phyloP scores from a whole-genome alignment of 2,888 invertebrate species.

The Biston stratarius region DNA sequence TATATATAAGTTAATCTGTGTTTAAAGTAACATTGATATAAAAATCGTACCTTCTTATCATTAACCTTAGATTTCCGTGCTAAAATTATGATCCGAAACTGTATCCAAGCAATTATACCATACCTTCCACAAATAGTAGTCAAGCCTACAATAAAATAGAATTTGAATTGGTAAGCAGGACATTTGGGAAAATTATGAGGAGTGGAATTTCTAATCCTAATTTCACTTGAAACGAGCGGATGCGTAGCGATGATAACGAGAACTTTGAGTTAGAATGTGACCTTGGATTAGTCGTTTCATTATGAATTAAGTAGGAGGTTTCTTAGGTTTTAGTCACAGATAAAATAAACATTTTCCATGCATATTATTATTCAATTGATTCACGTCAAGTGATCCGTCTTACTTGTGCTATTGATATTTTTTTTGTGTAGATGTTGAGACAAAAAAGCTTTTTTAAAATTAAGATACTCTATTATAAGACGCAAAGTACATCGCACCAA shows the following conservation, averaged over 20 bases:
- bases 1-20: too few species aligned
- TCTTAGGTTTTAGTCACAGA: background rate
- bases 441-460: too few species aligned
- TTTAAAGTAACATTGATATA: too few species aligned
- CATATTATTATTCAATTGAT: too few species aligned
- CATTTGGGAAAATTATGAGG: conserved; percentile 30
- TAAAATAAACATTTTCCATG: too few species aligned
- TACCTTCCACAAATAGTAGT: conserved; percentile 32
- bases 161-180: conserved; percentile 38
- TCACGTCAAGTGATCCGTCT: too few species aligned
- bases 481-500: too few species aligned
- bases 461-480: too few species aligned
- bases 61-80: background rate
- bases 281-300: conserved; percentile 12
- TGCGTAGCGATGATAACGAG: conserved; percentile 22
- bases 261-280: conserved; percentile 2
- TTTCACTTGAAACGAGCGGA: conserved; percentile 26
- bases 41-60: too few species aligned
- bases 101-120: conserved; percentile 9
- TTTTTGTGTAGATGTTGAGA: too few species aligned
- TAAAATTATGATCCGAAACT: conserved; percentile 7
- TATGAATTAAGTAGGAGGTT: background rate
- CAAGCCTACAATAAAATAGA: conserved; percentile 36
- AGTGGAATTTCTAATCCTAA: conserved; percentile 34
- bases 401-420: too few species aligned